A percentile compares a stretch with the other conserved stretches of the same genome.
Evolutionary conservation across 2,888 invertebrate species (phyloP).

Genomic region (Poecilobothrus nobilitatus): DNA sequence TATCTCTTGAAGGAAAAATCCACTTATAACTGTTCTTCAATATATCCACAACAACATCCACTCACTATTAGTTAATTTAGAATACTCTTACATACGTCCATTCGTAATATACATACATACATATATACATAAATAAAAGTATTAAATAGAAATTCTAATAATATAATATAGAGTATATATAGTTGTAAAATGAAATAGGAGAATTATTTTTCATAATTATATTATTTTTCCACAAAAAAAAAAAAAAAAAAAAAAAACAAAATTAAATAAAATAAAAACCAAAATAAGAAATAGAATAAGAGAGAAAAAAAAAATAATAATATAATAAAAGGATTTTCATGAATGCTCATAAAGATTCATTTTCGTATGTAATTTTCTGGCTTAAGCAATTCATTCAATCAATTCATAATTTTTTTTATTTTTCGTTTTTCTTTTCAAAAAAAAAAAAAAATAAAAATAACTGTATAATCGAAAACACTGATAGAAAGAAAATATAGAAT

Average conservation of each 20-base stretch:
- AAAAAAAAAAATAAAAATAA: background rate
- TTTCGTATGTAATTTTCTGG: background rate
- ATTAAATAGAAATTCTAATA: no score
- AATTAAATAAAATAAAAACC: no score
- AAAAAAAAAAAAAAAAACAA: background rate
- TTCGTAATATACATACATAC: background rate
- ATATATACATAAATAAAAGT: no score
- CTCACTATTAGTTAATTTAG: no score
- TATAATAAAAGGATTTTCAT: background rate
- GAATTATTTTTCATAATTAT: slow-evolving; percentile 4
- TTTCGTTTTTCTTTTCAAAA: no score
- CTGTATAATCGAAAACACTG: background rate
- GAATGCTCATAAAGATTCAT: background rate
- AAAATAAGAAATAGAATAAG: no score
- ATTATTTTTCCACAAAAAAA: background rate
- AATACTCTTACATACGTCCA: background rate
- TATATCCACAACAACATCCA: no score
- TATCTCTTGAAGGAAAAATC: no score
- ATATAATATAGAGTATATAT: background rate
- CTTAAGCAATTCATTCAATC: slow-evolving; percentile 6
- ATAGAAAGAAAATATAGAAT: background rate
- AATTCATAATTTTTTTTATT: background rate
- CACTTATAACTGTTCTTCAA: background rate
- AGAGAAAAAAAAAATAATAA: background rate
- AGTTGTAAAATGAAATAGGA: background rate